These are phyloP conservation scores for Himalopsyche japonica DNA, from an alignment of 2,888 invertebrate species.

Conservation along the genomic window DNA sequence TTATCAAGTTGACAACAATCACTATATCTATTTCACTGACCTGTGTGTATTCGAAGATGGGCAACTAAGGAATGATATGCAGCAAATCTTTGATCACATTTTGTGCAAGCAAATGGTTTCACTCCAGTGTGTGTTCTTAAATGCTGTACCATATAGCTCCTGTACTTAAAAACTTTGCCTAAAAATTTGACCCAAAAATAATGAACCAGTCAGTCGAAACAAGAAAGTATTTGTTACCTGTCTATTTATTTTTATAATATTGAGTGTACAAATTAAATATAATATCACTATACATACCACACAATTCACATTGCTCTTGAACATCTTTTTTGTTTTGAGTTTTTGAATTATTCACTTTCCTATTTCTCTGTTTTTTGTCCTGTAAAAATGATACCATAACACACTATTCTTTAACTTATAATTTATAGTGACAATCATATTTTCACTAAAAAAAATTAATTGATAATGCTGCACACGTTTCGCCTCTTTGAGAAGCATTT, in stretches of 20 bases:
- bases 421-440: too few species aligned
- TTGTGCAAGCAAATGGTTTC: slow-evolving; percentile 50
- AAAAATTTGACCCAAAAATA: not conserved
- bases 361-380: slow-evolving; percentile 19
- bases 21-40: slow-evolving; percentile 3
- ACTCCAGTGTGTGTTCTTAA: slow-evolving; percentile 50
- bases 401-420: not conserved
- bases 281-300: slow-evolving; percentile 27
- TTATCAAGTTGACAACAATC: too few species aligned
- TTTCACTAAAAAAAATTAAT: too few species aligned
- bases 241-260: not conserved
- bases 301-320: slow-evolving; percentile 39
- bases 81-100: slow-evolving; percentile 44
- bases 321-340: slow-evolving; percentile 11
- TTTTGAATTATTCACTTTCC: slow-evolving; percentile 6
- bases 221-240: not conserved
- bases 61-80: slow-evolving; percentile 30
- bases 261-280: not conserved
- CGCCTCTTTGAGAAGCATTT: too few species aligned
- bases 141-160: slow-evolving; percentile 50
- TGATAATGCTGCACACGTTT: too few species aligned
- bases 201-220: not conserved
- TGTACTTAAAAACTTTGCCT: slow-evolving; percentile 50
- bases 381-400: slow-evolving; percentile 7
- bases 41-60: slow-evolving; percentile 38